Evolutionary conservation across 2,888 invertebrate species (phyloP).

Genomic region (Cephonodes hylas): DNA sequence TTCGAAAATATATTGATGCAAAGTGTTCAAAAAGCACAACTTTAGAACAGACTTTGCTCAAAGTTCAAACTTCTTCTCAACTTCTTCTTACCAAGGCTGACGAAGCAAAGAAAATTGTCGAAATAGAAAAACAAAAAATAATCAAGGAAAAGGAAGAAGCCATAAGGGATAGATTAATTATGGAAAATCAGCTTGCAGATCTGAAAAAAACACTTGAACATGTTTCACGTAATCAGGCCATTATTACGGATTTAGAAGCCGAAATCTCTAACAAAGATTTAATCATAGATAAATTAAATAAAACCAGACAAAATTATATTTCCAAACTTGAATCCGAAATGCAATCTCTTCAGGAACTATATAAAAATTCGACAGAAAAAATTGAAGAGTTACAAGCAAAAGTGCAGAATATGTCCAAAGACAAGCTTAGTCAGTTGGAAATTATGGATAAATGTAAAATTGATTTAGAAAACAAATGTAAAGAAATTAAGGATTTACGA

Average conservation of each 20-base stretch:
- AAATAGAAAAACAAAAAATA: constrained; percentile 69
- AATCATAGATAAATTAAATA: constrained; percentile 55
- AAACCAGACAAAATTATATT: constrained; percentile 51
- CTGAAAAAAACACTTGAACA: constrained; percentile 53
- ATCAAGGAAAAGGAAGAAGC: constrained; percentile 65
- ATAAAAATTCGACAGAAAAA: constrained; percentile 44
- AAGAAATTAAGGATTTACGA: constrained; percentile 45
- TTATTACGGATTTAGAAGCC: constrained; percentile 60
- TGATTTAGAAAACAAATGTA: constrained; percentile 43
- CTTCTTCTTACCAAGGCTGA: constrained; percentile 65
- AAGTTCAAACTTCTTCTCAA: constrained; percentile 64
- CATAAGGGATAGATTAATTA: constrained; percentile 45
- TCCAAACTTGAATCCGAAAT: constrained; percentile 57
- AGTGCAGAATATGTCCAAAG: constrained; percentile 30
- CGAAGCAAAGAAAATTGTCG: constrained; percentile 64
- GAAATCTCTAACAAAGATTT: constrained; percentile 62
- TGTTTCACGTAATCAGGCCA: constrained; percentile 41
- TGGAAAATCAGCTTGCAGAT: constrained; percentile 51
- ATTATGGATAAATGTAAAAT: constrained; percentile 36
- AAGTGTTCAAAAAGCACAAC: constrained; percentile 44
- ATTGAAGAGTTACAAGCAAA: constrained; percentile 46
- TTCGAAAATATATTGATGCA: constrained; percentile 47
- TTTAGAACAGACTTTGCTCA: constrained; percentile 56
- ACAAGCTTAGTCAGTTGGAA: constrained; percentile 34
- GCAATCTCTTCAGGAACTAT: constrained; percentile 44